Conservation (phyloP, 2,888 invertebrate species). For the Nomada flava region DNA sequence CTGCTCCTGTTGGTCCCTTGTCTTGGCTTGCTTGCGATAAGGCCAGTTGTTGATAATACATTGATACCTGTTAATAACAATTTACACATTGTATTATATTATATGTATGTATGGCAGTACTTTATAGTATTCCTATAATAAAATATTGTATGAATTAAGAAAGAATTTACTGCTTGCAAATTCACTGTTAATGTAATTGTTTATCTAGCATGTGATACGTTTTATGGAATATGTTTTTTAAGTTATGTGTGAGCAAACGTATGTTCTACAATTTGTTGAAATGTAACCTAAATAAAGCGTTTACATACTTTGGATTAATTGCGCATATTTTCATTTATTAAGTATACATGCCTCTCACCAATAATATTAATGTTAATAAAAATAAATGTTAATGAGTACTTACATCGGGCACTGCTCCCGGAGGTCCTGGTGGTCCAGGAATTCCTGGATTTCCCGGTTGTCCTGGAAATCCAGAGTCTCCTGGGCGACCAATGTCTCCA, state of each 20-base stretch:
- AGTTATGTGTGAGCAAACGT: too few relatives aligned
- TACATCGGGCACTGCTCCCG: slow-evolving; percentile 90
- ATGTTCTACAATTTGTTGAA: too few relatives aligned
- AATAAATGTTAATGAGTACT: slow-evolving; percentile 54
- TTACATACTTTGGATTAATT: too few relatives aligned
- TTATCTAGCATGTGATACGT: too few relatives aligned
- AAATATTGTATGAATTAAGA: too few relatives aligned
- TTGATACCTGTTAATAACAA: slow-evolving; percentile 85
- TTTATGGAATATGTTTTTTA: too few relatives aligned
- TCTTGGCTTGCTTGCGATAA: slow-evolving; percentile 89
- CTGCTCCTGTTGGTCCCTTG: slow-evolving; percentile 88
- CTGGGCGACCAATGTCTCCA: slow-evolving; percentile 88
- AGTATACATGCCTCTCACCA: not conserved
- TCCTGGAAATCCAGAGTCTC: slow-evolving; percentile 90
- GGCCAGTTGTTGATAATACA: slow-evolving; percentile 91
- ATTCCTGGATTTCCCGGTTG: slow-evolving; percentile 90
- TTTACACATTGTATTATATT: not conserved
- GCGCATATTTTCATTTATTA: too few relatives aligned
- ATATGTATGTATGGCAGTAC: too few relatives aligned
- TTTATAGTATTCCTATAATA: too few relatives aligned
- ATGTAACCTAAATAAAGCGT: too few relatives aligned
- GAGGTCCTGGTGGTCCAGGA: slow-evolving; percentile 87
- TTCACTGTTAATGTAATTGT: too few relatives aligned
- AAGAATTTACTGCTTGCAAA: too few relatives aligned
- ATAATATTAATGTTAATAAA: not conserved